A percentile compares a stretch with the other conserved stretches of the same genome.
These are phyloP conservation scores for Ivindomyrus marchei DNA, from an alignment of 2,113 vertebrate genomes.

Conservation along the genomic window DNA sequence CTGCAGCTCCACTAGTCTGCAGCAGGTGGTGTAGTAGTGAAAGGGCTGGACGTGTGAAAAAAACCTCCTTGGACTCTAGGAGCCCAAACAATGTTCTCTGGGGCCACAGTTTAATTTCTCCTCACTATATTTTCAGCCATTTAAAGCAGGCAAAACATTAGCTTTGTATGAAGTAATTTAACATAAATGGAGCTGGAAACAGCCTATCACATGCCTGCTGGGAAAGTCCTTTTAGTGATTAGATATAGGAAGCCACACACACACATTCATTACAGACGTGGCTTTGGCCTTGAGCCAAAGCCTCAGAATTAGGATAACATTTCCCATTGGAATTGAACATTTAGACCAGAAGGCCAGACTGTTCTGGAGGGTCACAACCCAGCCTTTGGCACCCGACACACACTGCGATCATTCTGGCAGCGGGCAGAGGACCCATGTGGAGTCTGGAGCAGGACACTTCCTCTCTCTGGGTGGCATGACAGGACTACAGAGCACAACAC, in stretches of 20 bases:
- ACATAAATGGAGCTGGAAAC: background rate
- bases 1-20: background rate
- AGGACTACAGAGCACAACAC: background rate
- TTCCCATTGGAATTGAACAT: background rate
- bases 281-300: background rate
- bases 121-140: background rate
- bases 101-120: background rate
- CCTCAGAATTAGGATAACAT: constrained; percentile 7
- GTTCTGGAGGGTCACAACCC: background rate
- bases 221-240: background rate
- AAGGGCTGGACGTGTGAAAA: background rate
- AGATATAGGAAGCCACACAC: background rate
- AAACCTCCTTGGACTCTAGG: background rate
- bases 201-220: background rate
- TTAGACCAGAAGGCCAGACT: constrained; percentile 11
- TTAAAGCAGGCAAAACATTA: background rate
- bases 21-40: background rate
- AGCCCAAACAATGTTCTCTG: background rate
- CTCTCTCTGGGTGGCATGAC: background rate
- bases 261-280: background rate
- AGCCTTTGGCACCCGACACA: background rate
- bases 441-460: background rate
- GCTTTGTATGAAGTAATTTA: background rate
- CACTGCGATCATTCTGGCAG: background rate
- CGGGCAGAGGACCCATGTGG: background rate